Conservation (phyloP, 2,888 invertebrate genomes). For the Panzeria rudis region DNA sequence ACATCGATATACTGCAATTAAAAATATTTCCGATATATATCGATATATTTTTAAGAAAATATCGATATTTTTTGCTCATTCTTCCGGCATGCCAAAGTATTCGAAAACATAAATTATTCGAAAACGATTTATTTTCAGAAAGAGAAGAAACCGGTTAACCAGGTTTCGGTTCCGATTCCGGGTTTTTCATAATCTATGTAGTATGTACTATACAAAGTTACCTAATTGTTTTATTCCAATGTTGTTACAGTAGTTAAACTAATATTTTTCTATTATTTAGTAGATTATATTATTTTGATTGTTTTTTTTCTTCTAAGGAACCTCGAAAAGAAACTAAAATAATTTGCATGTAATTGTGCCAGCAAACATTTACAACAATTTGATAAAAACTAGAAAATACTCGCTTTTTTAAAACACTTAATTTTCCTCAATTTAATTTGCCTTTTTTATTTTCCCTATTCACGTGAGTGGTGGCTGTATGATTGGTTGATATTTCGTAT, state of each 20-base stretch:
- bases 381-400: slow-evolving; percentile 11
- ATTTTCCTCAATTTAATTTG: slow-evolving; percentile 28
- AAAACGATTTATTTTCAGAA: too few species aligned
- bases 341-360: slow-evolving; percentile 4
- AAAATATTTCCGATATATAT: too few species aligned
- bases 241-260: slow-evolving; percentile 4
- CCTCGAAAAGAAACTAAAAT: slow-evolving; percentile 11
- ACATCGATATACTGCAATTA: too few species aligned
- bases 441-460: slow-evolving; percentile 1
- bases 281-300: neutral
- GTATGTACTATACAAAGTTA: neutral
- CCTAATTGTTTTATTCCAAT: neutral
- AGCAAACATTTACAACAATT: slow-evolving; percentile 15
- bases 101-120: too few species aligned
- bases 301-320: neutral
- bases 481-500: neutral
- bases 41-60: too few species aligned
- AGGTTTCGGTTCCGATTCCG: too few species aligned
- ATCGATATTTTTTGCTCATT: too few species aligned
- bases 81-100: too few species aligned
- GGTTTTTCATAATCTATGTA: too few species aligned
- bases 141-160: too few species aligned
- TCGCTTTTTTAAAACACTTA: slow-evolving; percentile 4
- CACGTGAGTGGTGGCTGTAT: slow-evolving; percentile 18
- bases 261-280: slow-evolving; percentile 10